Base-by-base conservation (phyloP, 2,888 invertebrate genomes). In the Onthophagus sagittarius region DNA sequence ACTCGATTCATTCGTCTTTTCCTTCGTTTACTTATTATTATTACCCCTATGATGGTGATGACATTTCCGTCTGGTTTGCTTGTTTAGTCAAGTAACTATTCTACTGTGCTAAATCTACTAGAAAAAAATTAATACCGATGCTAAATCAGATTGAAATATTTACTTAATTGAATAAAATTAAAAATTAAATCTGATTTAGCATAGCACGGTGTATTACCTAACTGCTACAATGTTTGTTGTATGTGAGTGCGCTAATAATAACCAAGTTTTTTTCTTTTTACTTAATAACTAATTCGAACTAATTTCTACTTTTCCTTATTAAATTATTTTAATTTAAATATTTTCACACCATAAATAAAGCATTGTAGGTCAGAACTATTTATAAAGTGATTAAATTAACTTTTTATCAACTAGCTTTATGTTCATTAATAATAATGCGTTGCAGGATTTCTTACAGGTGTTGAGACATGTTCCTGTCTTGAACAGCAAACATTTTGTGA, bases 21-120 rank as follows among this genome's bases (percentile, higher is more conserved):
- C 23, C 23, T 23, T 23, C 23, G 23, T 23, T 3, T 23, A 23
- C 3, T 13, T 62, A 62, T 13, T 62, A 62, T 13, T 62, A 64
- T 23, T 64, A 64, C 14, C 74, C 76, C 76, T 78, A 77, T 23
- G 23, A 23, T 23, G 23, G 23, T 11, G 39, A 53, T 53, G 39
- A 53, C 9, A 53, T 53, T 53, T 23, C 23, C 39, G 39, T 53
- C 39, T 53, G 39, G 77, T 76, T 76, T 75, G 77, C 76, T 78
- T 78, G 77, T 78, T 23, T 83, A 82, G 85, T 85, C 85, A 85
- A 85, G 85, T 85, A 85, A 84, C 84, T 83, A 84, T 84, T 85
- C 84, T 82, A 81, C 79, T 78, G 73, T 76, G 75, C 77, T 79
- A 77, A 77, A 77, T 74, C 64, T 73, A 70, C 74, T 73, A 69